Evolutionary conservation across 2,888 invertebrate species (phyloP).

Genomic region (Conomelus anceps): DNA sequence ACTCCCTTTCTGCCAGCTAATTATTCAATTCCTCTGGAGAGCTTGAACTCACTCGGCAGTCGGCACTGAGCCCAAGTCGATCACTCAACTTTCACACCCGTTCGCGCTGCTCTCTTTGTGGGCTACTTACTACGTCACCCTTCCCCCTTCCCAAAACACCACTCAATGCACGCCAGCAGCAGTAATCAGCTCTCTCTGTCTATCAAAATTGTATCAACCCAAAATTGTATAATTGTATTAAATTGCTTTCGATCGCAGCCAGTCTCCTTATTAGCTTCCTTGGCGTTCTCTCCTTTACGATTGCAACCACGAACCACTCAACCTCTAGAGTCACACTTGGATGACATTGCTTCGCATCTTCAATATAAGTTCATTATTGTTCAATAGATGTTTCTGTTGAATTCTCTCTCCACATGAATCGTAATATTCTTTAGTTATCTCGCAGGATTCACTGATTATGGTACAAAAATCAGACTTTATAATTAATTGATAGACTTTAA

Average conservation of each 20-base stretch:
- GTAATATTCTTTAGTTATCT: too few species aligned
- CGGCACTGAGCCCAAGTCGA: not conserved
- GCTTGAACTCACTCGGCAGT: not conserved
- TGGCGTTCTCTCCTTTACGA: not conserved
- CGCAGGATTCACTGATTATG: too few species aligned
- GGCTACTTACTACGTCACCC: too few species aligned
- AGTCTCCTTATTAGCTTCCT: too few species aligned
- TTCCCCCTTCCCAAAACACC: not conserved
- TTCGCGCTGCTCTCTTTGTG: not conserved
- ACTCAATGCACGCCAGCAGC: too few species aligned
- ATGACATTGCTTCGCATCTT: not conserved
- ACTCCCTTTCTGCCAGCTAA: not conserved
- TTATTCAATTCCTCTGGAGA: not conserved
- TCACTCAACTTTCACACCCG: not conserved
- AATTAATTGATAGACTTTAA: too few species aligned
- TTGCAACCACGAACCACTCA: not conserved
- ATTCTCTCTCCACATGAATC: too few species aligned
- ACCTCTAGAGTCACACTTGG: not conserved
- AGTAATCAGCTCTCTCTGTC: not conserved
- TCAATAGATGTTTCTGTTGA: too few species aligned
- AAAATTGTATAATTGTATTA: not conserved
- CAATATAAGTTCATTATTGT: too few species aligned
- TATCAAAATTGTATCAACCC: not conserved
- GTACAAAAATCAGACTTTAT: too few species aligned
- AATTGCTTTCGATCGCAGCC: not conserved